These are phyloP conservation scores for Drosophila tropicalis DNA, from an alignment of 1,140 invertebrate species.

Conservation along the genomic window DNA sequence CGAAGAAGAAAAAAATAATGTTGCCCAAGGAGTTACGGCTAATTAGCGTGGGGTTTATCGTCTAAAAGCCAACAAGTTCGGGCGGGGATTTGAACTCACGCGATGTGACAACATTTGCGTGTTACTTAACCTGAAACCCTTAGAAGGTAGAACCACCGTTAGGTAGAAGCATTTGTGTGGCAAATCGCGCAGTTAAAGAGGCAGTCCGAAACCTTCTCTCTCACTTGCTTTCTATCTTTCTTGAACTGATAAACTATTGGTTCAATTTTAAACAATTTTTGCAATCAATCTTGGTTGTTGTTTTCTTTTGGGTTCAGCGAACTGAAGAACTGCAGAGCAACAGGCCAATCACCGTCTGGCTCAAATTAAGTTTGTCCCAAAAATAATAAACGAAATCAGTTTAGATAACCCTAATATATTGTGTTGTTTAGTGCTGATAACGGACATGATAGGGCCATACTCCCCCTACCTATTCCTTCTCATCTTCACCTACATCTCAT, in stretches of 20 bases:
- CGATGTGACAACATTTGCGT: background rate
- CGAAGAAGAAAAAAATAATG: constrained; percentile 40
- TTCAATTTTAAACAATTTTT: background rate
- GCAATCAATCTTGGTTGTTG: background rate
- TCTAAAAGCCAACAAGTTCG: constrained; percentile 77
- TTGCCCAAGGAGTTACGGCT: constrained; percentile 74
- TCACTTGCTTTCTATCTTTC: too few species aligned
- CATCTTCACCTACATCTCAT: background rate
- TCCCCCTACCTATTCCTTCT: constrained; percentile 10
- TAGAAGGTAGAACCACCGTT: constrained; percentile 46
- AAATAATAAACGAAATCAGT: background rate
- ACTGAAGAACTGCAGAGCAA: constrained; percentile 2
- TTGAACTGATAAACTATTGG: constrained; percentile 1
- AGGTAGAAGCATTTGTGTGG: constrained; percentile 16
- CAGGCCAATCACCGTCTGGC: constrained; percentile 13
- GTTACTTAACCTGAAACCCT: constrained; percentile 30
- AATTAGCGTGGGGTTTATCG: constrained; percentile 66
- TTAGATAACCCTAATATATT: constrained; percentile 46
- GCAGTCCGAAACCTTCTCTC: background rate
- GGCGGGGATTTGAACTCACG: constrained; percentile 54
- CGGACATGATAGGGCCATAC: constrained; percentile 25
- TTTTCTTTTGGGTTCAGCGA: constrained; percentile 19
- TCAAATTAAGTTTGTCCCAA: constrained; percentile 26
- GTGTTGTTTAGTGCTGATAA: constrained; percentile 65
- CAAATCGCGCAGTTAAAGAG: background rate